phyloP scores from a whole-genome alignment of 2,888 invertebrate species.

The Drosophila leonis region DNA sequence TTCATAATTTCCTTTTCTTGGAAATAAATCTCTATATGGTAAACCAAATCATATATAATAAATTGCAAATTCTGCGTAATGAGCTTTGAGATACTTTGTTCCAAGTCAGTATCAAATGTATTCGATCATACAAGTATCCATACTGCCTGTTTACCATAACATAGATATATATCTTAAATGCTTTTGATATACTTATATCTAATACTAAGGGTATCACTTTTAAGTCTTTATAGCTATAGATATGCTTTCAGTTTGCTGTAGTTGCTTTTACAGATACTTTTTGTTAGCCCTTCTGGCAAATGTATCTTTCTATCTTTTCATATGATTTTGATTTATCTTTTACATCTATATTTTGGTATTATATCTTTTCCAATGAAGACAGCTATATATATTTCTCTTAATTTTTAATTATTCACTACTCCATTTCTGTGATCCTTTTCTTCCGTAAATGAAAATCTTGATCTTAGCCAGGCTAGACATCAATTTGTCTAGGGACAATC shows the following conservation, averaged over 20 bases:
- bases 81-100: background rate
- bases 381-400: background rate
- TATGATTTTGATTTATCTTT: background rate
- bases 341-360: background rate
- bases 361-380: background rate
- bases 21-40: too few species aligned
- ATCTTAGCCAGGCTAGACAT: conserved; percentile 16
- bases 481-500: conserved; percentile 38
- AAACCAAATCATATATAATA: too few species aligned
- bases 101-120: background rate
- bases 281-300: background rate
- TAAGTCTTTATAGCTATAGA: background rate
- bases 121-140: background rate
- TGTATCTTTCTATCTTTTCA: background rate
- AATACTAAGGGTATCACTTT: background rate
- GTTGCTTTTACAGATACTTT: background rate
- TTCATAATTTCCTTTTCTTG: too few species aligned
- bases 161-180: too few species aligned
- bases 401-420: background rate
- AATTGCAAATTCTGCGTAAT: background rate
- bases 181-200: background rate
- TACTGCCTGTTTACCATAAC: background rate
- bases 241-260: background rate
- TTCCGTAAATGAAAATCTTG: conserved; percentile 43
- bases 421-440: conserved; percentile 2